Evolutionary conservation across 1,140 invertebrate genomes (phyloP).

Genomic region (Thaumetopoea pityocampa): DNA sequence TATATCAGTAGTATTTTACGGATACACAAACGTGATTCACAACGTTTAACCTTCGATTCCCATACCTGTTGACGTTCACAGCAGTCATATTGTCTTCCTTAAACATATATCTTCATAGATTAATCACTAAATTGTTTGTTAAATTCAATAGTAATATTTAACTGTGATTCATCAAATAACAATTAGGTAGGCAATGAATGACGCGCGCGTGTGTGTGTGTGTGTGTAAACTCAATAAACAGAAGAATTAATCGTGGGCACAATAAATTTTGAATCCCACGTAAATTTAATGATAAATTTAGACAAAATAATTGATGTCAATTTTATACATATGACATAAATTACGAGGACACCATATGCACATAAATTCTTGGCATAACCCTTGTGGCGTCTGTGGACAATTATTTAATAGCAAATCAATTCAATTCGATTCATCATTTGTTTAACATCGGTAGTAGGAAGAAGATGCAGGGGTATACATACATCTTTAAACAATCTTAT

Average conservation of each 20-base stretch:
- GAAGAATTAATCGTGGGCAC: conserved; percentile 10
- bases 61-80: conserved; percentile 8
- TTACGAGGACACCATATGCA: too few relatives aligned
- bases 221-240: not conserved
- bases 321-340: too few relatives aligned
- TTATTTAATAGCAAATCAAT: too few relatives aligned
- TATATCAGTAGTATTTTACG: not conserved
- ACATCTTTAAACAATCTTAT: too few relatives aligned
- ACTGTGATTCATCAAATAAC: conserved; percentile 14
- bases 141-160: conserved; percentile 11
- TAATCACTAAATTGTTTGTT: conserved; percentile 7
- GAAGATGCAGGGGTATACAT: too few relatives aligned
- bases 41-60: not conserved
- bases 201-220: too few relatives aligned
- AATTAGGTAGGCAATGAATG: conserved; percentile 9
- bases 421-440: too few relatives aligned
- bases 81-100: conserved; percentile 10
- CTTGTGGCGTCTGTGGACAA: too few relatives aligned
- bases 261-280: conserved; percentile 7
- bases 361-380: too few relatives aligned
- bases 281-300: too few relatives aligned
- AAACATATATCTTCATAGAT: conserved; percentile 12
- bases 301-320: too few relatives aligned
- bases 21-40: not conserved
- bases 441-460: too few relatives aligned